These are phyloP conservation scores for Galeruca laticollis DNA, from an alignment of 2,888 invertebrate genomes.

Conservation along the genomic window DNA sequence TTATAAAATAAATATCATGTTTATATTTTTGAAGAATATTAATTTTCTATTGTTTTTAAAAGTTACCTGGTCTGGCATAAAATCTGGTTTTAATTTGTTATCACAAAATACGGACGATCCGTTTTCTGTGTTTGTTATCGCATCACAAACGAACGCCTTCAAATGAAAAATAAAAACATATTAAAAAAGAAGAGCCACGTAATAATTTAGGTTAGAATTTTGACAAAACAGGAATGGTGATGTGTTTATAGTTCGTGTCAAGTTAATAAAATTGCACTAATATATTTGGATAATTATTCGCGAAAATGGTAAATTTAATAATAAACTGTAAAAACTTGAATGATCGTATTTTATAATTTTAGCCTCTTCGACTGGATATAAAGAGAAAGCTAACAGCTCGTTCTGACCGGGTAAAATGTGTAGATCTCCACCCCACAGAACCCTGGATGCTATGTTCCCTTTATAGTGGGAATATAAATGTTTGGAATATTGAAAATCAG, in stretches of 20 bases:
- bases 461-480: slow-evolving; percentile 99
- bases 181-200: slow-evolving; percentile 33
- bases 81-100: no score
- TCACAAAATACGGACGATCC: no score
- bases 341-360: slow-evolving; percentile 52
- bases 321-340: not conserved
- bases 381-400: slow-evolving; percentile 97
- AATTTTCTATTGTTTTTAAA: no score
- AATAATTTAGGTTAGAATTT: slow-evolving; percentile 36
- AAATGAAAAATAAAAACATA: not conserved
- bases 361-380: slow-evolving; percentile 97
- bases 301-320: slow-evolving; percentile 39
- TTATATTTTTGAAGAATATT: no score
- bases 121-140: no score
- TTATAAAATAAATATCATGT: no score
- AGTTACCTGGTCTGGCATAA: no score
- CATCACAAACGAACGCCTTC: no score
- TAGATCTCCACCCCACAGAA: slow-evolving; percentile 97
- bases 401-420: slow-evolving; percentile 98
- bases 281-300: slow-evolving; percentile 19
- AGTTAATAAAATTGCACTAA: slow-evolving; percentile 13
- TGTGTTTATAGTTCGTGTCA: slow-evolving; percentile 43
- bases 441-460: slow-evolving; percentile 99
- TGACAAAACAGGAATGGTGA: slow-evolving; percentile 41
- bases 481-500: slow-evolving; percentile 99